Percentiles rank a stretch among this genome's conserved stretches.
Evolutionary conservation across 2,797 vertebrate genomes (phyloP).

Genomic region (Falco biarmicus): DNA sequence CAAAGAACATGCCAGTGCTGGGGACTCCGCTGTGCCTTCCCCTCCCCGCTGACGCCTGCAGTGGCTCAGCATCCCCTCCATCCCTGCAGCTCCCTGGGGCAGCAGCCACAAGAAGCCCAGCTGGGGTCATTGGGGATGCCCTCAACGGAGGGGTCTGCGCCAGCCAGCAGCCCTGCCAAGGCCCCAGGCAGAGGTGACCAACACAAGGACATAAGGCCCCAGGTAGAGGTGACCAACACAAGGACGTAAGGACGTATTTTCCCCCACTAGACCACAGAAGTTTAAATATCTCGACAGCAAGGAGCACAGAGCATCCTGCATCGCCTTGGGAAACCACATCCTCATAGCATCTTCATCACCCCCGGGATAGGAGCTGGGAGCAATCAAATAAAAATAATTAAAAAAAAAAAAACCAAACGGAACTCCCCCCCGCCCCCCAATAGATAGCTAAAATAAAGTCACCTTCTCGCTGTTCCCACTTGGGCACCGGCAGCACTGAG

Average conservation of each 20-base stretch:
- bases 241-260: neutral
- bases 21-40: neutral
- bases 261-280: neutral
- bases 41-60: neutral
- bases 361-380: neutral
- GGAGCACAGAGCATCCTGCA: neutral
- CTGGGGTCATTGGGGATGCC: neutral
- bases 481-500: neutral
- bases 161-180: neutral
- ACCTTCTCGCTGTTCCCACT: neutral
- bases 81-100: neutral
- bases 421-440: too few species aligned
- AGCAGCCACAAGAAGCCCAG: neutral
- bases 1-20: neutral
- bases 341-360: neutral
- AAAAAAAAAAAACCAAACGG: too few species aligned
- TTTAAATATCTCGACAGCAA: neutral
- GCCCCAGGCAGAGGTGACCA: neutral
- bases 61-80: neutral
- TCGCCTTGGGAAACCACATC: neutral
- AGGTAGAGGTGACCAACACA: neutral
- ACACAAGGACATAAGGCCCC: neutral
- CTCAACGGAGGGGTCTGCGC: rapidly evolving
- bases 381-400: rapidly evolving
- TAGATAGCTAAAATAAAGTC: neutral